Conservation (phyloP, 2,888 invertebrate species). For the Perithous albicinctus region DNA sequence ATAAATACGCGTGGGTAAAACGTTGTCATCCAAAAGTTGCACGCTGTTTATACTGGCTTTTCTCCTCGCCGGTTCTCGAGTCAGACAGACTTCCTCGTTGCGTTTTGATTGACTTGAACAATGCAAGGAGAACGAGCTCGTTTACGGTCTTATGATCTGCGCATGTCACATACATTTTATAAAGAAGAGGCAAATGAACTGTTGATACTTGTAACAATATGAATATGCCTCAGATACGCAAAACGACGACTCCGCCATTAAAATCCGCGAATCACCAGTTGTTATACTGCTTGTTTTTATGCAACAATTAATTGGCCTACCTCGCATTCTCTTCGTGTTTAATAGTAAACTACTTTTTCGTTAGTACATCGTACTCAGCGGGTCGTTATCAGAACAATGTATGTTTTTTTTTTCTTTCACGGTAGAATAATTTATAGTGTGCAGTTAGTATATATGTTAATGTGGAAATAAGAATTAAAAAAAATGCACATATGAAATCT, state of each 20-base stretch:
- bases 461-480: too few relatives aligned
- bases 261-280: neutral
- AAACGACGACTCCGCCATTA: neutral
- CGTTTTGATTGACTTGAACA: slow-evolving; percentile 54
- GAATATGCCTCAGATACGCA: neutral
- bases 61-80: neutral
- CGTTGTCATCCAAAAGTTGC: neutral
- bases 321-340: neutral
- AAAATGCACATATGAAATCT: too few relatives aligned
- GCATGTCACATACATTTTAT: too few relatives aligned
- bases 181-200: neutral
- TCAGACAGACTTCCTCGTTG: slow-evolving; percentile 13
- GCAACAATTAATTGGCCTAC: neutral
- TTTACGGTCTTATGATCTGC: too few relatives aligned
- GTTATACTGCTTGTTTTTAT: neutral
- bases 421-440: too few relatives aligned
- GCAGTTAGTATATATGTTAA: too few relatives aligned
- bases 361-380: neutral
- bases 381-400: neutral
- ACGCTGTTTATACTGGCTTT: neutral
- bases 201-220: neutral
- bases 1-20: slow-evolving; percentile 14
- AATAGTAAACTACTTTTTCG: neutral
- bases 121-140: slow-evolving; percentile 22
- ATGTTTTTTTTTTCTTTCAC: neutral